These are phyloP conservation scores for Erythrolamprus reginae DNA, from an alignment of 2,113 vertebrate species.

Conservation along the genomic window DNA sequence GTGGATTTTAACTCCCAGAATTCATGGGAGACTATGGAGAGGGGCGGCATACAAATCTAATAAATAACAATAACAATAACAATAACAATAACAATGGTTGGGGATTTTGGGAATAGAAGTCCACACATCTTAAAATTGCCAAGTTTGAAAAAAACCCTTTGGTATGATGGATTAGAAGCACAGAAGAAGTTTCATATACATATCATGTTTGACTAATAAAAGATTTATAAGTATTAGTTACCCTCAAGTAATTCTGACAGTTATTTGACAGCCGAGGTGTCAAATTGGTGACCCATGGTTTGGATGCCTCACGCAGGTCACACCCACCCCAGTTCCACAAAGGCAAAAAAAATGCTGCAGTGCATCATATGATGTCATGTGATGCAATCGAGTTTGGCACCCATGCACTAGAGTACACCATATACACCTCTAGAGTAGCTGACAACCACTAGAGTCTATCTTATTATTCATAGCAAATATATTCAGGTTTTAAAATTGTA, in stretches of 20 bases:
- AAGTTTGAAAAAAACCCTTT: neutral
- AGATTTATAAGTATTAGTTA: neutral
- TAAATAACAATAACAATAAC: too few relatives aligned
- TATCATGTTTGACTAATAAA: neutral
- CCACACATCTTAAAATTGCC: neutral
- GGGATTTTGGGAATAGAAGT: neutral
- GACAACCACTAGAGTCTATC: neutral
- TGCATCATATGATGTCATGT: too few relatives aligned
- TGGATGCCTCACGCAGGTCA: too few relatives aligned
- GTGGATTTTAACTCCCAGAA: neutral
- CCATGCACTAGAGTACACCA: neutral
- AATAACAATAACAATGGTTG: too few relatives aligned
- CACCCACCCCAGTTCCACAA: too few relatives aligned
- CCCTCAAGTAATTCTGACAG: neutral
- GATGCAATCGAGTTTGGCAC: too few relatives aligned
- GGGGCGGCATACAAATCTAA: too few relatives aligned
- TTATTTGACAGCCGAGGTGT: neutral
- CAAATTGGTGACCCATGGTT: too few relatives aligned
- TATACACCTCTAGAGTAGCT: neutral
- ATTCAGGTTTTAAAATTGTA: slow-evolving; percentile 31
- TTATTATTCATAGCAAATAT: neutral
- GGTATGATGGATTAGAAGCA: neutral
- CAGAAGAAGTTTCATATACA: neutral
- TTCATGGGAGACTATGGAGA: too few relatives aligned
- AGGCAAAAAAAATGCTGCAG: too few relatives aligned